Evolutionary conservation across 2,888 invertebrate genomes (phyloP).

Genomic region (Lucinisca nassula): DNA sequence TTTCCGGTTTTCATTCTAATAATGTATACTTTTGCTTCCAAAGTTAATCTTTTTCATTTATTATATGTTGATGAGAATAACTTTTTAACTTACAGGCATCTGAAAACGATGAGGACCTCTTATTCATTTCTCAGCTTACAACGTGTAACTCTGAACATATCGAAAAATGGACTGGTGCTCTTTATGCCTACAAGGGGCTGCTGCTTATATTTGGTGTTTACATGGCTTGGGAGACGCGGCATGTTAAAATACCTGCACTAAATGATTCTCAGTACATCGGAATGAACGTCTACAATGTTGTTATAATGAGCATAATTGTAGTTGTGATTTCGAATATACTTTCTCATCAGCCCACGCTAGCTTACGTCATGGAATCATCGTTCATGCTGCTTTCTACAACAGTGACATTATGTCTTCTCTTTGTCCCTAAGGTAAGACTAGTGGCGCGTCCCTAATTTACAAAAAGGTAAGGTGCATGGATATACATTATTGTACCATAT

Average conservation of each 20-base stretch:
- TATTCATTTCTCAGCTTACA: conserved; percentile 92
- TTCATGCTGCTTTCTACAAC: conserved; percentile 96
- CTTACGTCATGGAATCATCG: conserved; percentile 91
- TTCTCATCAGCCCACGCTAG: conserved; percentile 90
- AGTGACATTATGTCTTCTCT: conserved; percentile 94
- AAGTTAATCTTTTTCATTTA: no score
- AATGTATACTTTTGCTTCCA: no score
- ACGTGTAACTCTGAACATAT: conserved; percentile 96
- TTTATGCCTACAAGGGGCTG: conserved; percentile 96
- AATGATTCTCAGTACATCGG: conserved; percentile 98
- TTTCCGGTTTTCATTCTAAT: no score
- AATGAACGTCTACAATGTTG: conserved; percentile 96
- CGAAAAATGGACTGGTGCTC: conserved; percentile 95
- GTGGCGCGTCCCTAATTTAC: no score
- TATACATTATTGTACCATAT: no score
- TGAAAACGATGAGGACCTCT: conserved; percentile 84
- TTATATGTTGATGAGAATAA: no score
- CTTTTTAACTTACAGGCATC: conserved; percentile 75
- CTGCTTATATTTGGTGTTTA: conserved; percentile 96
- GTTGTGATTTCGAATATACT: conserved; percentile 96
- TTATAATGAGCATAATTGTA: conserved; percentile 95
- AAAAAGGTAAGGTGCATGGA: no score
- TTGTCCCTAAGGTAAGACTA: conserved; percentile 94
- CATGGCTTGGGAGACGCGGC: conserved; percentile 97
- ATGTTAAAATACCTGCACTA: conserved; percentile 95